Conservation (phyloP, 2,113 vertebrate genomes). For the Stegastes partitus region DNA sequence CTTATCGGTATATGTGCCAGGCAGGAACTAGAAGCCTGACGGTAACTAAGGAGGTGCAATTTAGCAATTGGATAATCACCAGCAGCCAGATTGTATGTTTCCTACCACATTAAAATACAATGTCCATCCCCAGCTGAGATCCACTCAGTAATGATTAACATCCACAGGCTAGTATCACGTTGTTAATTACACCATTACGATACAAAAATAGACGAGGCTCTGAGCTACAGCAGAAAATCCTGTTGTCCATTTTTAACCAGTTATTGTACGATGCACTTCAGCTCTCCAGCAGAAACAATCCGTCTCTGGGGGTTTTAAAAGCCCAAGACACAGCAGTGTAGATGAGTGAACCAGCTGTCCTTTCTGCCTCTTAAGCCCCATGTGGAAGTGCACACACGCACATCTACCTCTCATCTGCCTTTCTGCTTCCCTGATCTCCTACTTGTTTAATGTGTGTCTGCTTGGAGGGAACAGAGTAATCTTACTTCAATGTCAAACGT, state of each 20-base stretch:
- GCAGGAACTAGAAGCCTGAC: too few relatives aligned
- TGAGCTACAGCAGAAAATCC: conserved; percentile 7
- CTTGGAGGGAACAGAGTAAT: conserved; percentile 69
- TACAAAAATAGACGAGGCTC: conserved; percentile 23
- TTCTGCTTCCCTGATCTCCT: conserved; percentile 58
- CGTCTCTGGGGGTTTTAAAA: conserved; percentile 40
- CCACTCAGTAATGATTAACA: conserved; percentile 5
- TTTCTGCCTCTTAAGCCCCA: conserved; percentile 47
- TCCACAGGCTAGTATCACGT: neutral
- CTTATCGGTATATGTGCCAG: too few relatives aligned
- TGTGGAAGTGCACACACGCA: conserved; percentile 57
- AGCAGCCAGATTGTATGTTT: neutral
- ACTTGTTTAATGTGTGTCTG: conserved; percentile 66
- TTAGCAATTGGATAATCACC: too few relatives aligned
- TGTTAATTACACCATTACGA: conserved; percentile 31
- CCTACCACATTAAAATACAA: conserved; percentile 1
- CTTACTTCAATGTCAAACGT: conserved; percentile 69
- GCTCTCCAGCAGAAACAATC: conserved; percentile 39
- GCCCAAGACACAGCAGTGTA: conserved; percentile 32
- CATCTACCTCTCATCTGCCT: conserved; percentile 60
- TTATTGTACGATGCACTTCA: conserved; percentile 15
- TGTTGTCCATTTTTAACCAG: conserved; percentile 41
- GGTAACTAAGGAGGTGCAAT: too few relatives aligned
- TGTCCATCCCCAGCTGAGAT: neutral
- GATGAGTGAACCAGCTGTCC: conserved; percentile 78